These are phyloP conservation scores for Deroptyus accipitrinus DNA, from an alignment of 2,113 vertebrate species.

Conservation along the genomic window DNA sequence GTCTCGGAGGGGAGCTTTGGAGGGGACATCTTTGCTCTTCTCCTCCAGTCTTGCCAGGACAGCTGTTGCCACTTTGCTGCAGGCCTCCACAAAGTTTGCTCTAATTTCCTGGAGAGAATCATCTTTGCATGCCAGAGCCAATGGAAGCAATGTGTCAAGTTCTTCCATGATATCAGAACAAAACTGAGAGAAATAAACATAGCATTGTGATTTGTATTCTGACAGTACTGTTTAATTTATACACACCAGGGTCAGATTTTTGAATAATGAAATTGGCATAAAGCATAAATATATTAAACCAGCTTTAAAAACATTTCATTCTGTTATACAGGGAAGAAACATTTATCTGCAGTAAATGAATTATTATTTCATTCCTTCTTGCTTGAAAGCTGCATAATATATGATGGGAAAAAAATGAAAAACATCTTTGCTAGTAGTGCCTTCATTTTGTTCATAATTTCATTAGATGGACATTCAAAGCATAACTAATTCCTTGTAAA, in stretches of 20 bases:
- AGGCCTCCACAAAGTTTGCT: constrained; percentile 87
- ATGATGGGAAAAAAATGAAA: not conserved
- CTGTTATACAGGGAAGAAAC: constrained; percentile 21
- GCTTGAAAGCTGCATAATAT: not conserved
- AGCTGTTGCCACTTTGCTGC: constrained; percentile 80
- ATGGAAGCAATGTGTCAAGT: constrained; percentile 86
- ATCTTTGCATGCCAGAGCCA: constrained; percentile 87
- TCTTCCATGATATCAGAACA: constrained; percentile 87
- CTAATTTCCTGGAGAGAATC: constrained; percentile 86
- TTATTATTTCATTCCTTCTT: not conserved
- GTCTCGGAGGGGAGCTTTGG: constrained; percentile 80
- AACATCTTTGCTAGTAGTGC: not conserved
- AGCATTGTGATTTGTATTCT: constrained; percentile 63
- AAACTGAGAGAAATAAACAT: constrained; percentile 82
- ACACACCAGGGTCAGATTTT: constrained; percentile 10
- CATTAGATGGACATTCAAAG: not conserved
- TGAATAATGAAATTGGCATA: constrained; percentile 57
- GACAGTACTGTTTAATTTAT: constrained; percentile 57
- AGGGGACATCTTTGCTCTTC: constrained; percentile 81
- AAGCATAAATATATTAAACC: constrained; percentile 40
- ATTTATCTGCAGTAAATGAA: not conserved
- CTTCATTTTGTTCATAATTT: constrained; percentile 1
- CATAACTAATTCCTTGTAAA: not conserved
- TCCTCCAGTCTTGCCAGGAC: constrained; percentile 83
- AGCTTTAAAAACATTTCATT: constrained; percentile 37